Conservation (phyloP, 2,888 invertebrate species). For the Drosophila kokeensis region DNA sequence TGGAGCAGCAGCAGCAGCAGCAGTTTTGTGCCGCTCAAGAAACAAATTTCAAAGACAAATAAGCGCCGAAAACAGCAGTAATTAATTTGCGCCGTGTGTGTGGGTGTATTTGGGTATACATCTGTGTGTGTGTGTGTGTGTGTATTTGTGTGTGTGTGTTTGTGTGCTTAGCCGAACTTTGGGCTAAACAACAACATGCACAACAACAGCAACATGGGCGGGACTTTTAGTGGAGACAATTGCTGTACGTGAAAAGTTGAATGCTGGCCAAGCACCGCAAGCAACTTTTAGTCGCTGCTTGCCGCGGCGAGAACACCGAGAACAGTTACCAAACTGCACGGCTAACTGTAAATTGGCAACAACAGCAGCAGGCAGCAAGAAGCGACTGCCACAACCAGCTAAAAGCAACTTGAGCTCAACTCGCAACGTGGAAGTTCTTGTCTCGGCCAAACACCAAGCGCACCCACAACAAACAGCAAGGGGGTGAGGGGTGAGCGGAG, state of each 20-base stretch:
- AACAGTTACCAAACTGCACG: slow-evolving; percentile 73
- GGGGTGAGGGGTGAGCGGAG: not conserved
- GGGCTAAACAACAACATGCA: slow-evolving; percentile 24
- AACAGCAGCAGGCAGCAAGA: slow-evolving; percentile 30
- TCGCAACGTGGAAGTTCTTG: slow-evolving; percentile 71
- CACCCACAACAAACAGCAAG: slow-evolving; percentile 47
- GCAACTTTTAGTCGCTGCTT: slow-evolving; percentile 59
- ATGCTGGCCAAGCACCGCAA: slow-evolving; percentile 56
- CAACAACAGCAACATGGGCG: slow-evolving; percentile 16
- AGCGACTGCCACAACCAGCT: slow-evolving; percentile 69
- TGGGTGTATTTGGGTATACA: slow-evolving; percentile 14
- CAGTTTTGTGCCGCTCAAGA: slow-evolving; percentile 60
- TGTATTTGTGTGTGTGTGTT: slow-evolving; percentile 19
- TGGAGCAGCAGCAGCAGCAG: slow-evolving; percentile 2
- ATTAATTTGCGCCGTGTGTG: slow-evolving; percentile 76
- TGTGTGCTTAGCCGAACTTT: slow-evolving; percentile 52
- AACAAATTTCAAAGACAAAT: slow-evolving; percentile 82
- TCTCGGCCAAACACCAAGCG: slow-evolving; percentile 55
- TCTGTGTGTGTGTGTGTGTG: slow-evolving; percentile 13
- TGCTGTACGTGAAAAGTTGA: slow-evolving; percentile 65
- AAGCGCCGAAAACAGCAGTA: slow-evolving; percentile 80
- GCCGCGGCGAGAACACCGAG: slow-evolving; percentile 40
- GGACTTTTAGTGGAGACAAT: slow-evolving; percentile 68
- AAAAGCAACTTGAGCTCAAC: slow-evolving; percentile 73
- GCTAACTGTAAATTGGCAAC: slow-evolving; percentile 68